Conservation (phyloP, 2,797 vertebrate species). For the Lagocephalus sceleratus region DNA sequence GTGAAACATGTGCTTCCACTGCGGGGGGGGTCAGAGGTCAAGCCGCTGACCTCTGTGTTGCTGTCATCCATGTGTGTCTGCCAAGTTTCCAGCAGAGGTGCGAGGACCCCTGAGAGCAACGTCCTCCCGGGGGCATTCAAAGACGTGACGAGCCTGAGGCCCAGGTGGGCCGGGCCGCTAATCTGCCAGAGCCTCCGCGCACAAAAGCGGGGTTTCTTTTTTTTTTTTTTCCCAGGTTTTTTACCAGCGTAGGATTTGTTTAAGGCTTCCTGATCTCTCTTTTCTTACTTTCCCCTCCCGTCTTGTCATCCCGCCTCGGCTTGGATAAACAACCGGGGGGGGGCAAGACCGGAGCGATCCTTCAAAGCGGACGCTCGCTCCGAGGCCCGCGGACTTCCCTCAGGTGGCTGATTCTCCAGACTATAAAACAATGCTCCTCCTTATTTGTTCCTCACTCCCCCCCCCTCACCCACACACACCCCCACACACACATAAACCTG, state of each 20-base stretch:
- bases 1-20: not conserved
- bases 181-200: conserved; percentile 32
- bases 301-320: conserved; percentile 57
- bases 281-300: conserved; percentile 41
- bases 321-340: conserved; percentile 69
- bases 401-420: conserved; percentile 63
- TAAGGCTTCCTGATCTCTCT: conserved; percentile 47
- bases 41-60: conserved; percentile 38
- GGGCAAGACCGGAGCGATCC: conserved; percentile 44
- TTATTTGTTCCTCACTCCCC: conserved; percentile 58
- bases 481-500: conserved; percentile 51
- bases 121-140: conserved; percentile 35
- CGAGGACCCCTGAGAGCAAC: conserved; percentile 34
- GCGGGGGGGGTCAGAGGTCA: conserved; percentile 38
- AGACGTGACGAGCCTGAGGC: conserved; percentile 30
- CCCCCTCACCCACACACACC: too few relatives aligned
- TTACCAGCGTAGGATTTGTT: conserved; percentile 59
- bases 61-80: conserved; percentile 22
- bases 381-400: conserved; percentile 49
- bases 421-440: conserved; percentile 60
- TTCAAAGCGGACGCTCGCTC: conserved; percentile 68
- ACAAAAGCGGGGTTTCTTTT: conserved; percentile 29
- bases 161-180: conserved; percentile 49
- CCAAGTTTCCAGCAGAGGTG: conserved; percentile 32
- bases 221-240: conserved; percentile 31